Conservation (phyloP, 2,888 invertebrate species). For the Stictocephala bisonia region DNA sequence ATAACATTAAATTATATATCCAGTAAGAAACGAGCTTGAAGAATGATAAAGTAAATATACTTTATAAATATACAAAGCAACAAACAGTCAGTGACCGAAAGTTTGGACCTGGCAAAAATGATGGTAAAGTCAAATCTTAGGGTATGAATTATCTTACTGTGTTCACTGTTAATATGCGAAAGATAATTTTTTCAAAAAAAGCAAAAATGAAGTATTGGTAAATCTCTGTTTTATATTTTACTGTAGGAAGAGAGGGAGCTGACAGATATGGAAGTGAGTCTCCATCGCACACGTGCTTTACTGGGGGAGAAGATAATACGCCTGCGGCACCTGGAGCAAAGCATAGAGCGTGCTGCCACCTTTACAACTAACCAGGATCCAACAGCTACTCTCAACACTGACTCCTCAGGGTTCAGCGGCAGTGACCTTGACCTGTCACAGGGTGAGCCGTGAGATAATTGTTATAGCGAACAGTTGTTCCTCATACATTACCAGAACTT, state of each 20-base stretch:
- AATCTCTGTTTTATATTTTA: slow-evolving; percentile 7
- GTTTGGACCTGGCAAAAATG: too few species aligned
- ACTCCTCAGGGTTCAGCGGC: slow-evolving; percentile 72
- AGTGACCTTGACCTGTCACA: slow-evolving; percentile 70
- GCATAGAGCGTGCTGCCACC: slow-evolving; percentile 72
- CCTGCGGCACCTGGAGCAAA: slow-evolving; percentile 79
- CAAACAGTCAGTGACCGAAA: too few species aligned
- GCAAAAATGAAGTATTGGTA: background rate
- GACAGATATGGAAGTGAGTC: slow-evolving; percentile 85
- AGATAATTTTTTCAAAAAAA: slow-evolving; percentile 56
- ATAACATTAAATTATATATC: too few species aligned
- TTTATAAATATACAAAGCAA: too few species aligned
- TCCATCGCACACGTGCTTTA: slow-evolving; percentile 82
- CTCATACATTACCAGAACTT: too few species aligned
- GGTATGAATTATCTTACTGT: too few species aligned
- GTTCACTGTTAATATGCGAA: too few species aligned
- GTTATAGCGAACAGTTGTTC: too few species aligned
- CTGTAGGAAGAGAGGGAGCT: slow-evolving; percentile 82
- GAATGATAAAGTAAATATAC: too few species aligned
- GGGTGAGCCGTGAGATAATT: too few species aligned
- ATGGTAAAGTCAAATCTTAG: too few species aligned
- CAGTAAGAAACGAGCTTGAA: too few species aligned
- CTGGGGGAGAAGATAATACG: slow-evolving; percentile 86
- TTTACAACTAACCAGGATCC: slow-evolving; percentile 67
- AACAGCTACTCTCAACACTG: slow-evolving; percentile 59